A percentile compares a stretch with the other conserved stretches of the same genome.
phyloP scores from a whole-genome alignment of 2,797 vertebrate species.

The Lagocephalus sceleratus region DNA sequence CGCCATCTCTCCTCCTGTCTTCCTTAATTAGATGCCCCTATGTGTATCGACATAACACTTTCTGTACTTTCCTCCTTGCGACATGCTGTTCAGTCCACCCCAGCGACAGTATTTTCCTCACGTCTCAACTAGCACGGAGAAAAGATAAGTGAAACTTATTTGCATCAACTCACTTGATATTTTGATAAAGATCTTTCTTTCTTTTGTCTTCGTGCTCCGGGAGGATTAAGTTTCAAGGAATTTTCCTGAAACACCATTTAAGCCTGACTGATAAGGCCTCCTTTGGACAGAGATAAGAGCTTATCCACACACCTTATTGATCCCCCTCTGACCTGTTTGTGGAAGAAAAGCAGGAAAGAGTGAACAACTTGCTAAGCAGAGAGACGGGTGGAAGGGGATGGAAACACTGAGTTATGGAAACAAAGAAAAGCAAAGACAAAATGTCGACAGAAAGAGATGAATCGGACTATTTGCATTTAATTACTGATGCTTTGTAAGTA shows the following conservation, averaged over 20 bases:
- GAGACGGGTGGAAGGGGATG: slow-evolving; percentile 29
- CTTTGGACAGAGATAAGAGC: slow-evolving; percentile 66
- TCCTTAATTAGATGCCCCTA: slow-evolving; percentile 18
- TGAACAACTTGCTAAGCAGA: slow-evolving; percentile 59
- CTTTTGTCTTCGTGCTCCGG: slow-evolving; percentile 58
- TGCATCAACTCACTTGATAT: slow-evolving; percentile 58
- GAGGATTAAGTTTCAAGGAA: slow-evolving; percentile 64
- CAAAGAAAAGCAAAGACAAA: slow-evolving; percentile 1
- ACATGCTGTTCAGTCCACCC: slow-evolving; percentile 21
- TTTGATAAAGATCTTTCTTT: slow-evolving; percentile 55
- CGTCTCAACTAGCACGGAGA: slow-evolving; percentile 19
- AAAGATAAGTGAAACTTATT: slow-evolving; percentile 62
- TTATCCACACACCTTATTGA: slow-evolving; percentile 67
- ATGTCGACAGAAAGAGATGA: no score
- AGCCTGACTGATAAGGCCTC: slow-evolving; percentile 61
- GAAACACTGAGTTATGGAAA: slow-evolving; percentile 27
- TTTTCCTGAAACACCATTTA: slow-evolving; percentile 71
- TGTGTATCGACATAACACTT: slow-evolving; percentile 25
- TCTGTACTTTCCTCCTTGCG: slow-evolving; percentile 36
- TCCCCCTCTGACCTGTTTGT: slow-evolving; percentile 67
- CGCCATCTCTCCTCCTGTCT: slow-evolving; percentile 17
- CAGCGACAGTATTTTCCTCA: slow-evolving; percentile 7
- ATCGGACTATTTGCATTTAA: neutral
- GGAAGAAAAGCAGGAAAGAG: slow-evolving; percentile 62
- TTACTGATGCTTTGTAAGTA: slow-evolving; percentile 4